These are phyloP conservation scores for Venustaconcha ellipsiformis DNA, from an alignment of 1,140 invertebrate species.

Conservation along the genomic window DNA sequence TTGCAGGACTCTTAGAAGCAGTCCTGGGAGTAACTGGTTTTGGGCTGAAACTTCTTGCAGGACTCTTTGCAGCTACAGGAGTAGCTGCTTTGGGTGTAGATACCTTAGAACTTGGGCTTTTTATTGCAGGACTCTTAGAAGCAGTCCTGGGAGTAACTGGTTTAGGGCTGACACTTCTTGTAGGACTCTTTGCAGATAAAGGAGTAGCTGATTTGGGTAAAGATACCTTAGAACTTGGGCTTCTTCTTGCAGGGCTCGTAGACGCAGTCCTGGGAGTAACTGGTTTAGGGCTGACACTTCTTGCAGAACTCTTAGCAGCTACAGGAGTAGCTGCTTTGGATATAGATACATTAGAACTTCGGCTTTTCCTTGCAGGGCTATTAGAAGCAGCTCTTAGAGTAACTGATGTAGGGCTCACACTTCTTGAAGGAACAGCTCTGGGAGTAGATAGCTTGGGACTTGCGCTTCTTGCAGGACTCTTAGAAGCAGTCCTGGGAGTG, in stretches of 20 bases:
- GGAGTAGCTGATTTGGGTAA: no score
- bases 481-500: neutral
- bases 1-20: neutral
- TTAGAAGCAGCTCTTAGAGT: neutral
- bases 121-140: neutral
- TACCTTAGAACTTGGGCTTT: no score
- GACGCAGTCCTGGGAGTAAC: neutral
- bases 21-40: neutral
- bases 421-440: no score
- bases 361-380: neutral
- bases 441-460: no score
- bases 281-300: neutral
- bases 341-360: no score
- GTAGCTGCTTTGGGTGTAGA: no score
- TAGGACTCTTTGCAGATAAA: constrained; percentile 1
- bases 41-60: neutral
- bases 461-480: neutral
- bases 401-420: no score
- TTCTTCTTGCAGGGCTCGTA: neutral
- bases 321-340: no score
- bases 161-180: neutral
- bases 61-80: neutral
- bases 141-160: neutral
- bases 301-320: neutral
- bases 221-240: no score